phyloP scores from a whole-genome alignment of 2,797 vertebrate genomes.

The Alfaro cultratus region DNA sequence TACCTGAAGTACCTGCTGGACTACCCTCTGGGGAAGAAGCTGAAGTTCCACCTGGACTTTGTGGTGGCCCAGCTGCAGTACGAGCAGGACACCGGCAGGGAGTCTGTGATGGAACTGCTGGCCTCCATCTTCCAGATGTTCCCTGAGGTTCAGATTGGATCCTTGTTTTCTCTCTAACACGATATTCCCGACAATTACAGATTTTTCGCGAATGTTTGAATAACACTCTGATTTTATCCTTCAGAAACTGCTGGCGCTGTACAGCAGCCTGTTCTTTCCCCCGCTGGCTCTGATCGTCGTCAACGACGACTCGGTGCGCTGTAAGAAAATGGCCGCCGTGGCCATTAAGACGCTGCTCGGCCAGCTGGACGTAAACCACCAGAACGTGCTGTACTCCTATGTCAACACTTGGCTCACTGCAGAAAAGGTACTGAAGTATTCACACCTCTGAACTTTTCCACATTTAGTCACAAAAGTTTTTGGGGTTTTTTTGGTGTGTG shows the following conservation, averaged over 20 bases:
- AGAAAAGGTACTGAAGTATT: conserved; percentile 83
- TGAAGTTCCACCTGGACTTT: conserved; percentile 89
- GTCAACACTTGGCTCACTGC: conserved; percentile 87
- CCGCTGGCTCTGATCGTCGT: conserved; percentile 89
- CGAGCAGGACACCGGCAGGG: conserved; percentile 92
- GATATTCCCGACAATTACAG: neutral
- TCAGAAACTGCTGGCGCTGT: conserved; percentile 85
- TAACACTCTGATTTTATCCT: neutral
- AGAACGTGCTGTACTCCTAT: conserved; percentile 86
- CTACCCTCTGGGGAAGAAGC: conserved; percentile 92
- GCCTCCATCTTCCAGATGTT: conserved; percentile 90
- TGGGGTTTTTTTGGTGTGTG: neutral
- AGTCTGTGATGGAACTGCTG: conserved; percentile 93
- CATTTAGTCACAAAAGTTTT: neutral
- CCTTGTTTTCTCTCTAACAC: neutral
- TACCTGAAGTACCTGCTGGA: conserved; percentile 96
- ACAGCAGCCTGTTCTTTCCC: conserved; percentile 91
- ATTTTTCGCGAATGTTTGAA: neutral
- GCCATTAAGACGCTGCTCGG: conserved; percentile 86
- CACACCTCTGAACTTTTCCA: neutral
- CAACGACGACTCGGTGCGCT: conserved; percentile 90
- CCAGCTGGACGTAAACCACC: conserved; percentile 81
- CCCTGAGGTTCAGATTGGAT: conserved; percentile 82
- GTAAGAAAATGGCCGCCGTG: conserved; percentile 94
- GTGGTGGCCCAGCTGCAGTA: conserved; percentile 93